Base-by-base conservation (phyloP, 2,888 invertebrate species). In the Prostheceraeus crozeri region DNA sequence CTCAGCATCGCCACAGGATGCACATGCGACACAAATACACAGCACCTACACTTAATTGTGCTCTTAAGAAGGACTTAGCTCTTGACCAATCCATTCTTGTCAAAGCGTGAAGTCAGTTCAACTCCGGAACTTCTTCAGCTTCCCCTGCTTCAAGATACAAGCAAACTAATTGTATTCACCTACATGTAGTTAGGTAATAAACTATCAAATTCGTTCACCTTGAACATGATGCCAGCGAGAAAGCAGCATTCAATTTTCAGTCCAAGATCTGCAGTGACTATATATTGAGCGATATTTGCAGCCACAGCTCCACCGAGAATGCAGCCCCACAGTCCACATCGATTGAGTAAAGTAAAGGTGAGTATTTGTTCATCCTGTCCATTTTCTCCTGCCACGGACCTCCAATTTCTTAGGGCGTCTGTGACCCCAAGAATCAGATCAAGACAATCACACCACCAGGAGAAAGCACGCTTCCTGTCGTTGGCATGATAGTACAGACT, bases 301-400 rank as follows among this genome's bases (percentile, higher is more conserved):
- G 72, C 67, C 2, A 75, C 65, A 3, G 72, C 65, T 2, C 71
- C 74, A 11, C 70, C 73, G 23, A 73, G 63, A 1, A 76, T 51
- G 68, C 74, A 75, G 11, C 74, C 75, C 75, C 76, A 76, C 51
- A 76, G 65, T 2, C 76, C 76, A 67, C 72, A 74, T 27, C 68
- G 67, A 35, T 70, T 62, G 35, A 74, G 66, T 40, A 75, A 65
- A 27, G 66, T 64, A 1, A 55, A 54, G 40, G 71, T 68, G 57
- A 70, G 65, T 61, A 73, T 72, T 35, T 28, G 36, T 16, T 59
- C 58, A 3, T 51, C 54, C 3, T 54, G 57, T 16, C 65, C 65
- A 11, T 62, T 64, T n/a, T n/a, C n/a, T n/a, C n/a, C n/a, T 14
- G 69, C 62, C 57, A 67, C 45, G 4, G 63, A 36, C 3, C 71